phyloP scores from a whole-genome alignment of 2,797 vertebrate species.

The Tangara arthus region DNA sequence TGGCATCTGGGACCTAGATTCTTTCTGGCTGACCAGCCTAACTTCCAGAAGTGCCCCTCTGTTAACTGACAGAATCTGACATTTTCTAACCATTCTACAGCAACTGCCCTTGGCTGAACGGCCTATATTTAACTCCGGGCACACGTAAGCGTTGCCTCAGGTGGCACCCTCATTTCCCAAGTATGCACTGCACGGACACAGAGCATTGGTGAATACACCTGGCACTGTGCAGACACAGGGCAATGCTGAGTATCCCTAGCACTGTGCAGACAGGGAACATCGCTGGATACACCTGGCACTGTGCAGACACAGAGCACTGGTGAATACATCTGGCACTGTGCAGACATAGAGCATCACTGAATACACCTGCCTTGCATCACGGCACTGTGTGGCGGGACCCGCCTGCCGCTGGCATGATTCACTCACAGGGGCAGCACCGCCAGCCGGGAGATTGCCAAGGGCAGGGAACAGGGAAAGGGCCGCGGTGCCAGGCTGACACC shows the following conservation, averaged over 20 bases:
- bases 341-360: background rate
- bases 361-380: background rate
- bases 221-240: background rate
- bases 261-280: accelerated
- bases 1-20: background rate
- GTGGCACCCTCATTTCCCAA: constrained; percentile 25
- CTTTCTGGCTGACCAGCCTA: background rate
- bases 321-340: background rate
- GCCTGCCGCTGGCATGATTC: background rate
- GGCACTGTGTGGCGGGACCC: background rate
- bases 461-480: accelerated
- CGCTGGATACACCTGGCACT: background rate
- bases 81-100: background rate
- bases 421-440: background rate
- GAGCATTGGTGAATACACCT: background rate
- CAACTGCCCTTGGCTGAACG: background rate
- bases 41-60: accelerated
- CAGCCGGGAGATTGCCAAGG: background rate
- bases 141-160: background rate
- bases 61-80: background rate
- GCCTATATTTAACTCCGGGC: constrained; percentile 34
- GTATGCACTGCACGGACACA: background rate
- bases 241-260: background rate
- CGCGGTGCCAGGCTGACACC: background rate
- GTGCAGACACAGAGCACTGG: background rate